Evolutionary conservation across 2,888 invertebrate genomes (phyloP).

Genomic region (Drosophila rellima): DNA sequence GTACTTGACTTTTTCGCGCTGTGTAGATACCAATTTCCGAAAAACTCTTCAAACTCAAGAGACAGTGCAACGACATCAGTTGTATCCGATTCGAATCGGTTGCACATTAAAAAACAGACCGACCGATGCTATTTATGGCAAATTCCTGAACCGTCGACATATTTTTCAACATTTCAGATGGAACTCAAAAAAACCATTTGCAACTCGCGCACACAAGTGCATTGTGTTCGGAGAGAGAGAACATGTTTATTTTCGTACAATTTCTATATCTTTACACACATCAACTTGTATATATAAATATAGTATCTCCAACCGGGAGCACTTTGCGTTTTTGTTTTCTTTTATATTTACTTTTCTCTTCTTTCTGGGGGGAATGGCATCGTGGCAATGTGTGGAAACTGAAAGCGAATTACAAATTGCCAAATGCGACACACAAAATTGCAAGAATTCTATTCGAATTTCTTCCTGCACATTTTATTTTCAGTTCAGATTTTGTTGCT

Average conservation of each 20-base stretch:
- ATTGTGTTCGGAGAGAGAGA: constrained; percentile 18
- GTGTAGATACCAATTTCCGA: constrained; percentile 27
- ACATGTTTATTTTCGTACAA: constrained; percentile 19
- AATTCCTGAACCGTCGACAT: constrained; percentile 69
- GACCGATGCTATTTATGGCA: constrained; percentile 72
- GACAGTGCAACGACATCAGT: constrained; percentile 33
- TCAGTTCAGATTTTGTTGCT: no score
- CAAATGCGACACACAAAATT: constrained; percentile 25
- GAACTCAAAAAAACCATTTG: constrained; percentile 28
- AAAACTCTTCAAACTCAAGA: constrained; percentile 14
- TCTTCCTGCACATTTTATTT: background rate
- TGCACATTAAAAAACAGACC: constrained; percentile 55
- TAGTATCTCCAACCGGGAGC: constrained; percentile 28
- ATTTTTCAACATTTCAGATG: constrained; percentile 43
- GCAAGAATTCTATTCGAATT: constrained; percentile 16
- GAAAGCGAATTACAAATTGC: constrained; percentile 45
- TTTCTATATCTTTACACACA: constrained; percentile 22
- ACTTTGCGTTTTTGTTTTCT: background rate
- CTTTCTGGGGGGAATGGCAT: constrained; percentile 16
- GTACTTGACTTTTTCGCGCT: no score
- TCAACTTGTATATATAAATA: constrained; percentile 28
- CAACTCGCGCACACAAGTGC: constrained; percentile 58
- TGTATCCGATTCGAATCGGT: constrained; percentile 20
- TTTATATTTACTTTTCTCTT: no score
- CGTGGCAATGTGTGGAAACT: constrained; percentile 24